phyloP scores from a whole-genome alignment of 2,797 vertebrate genomes.

The Lepidocolaptes lacrymiger region DNA sequence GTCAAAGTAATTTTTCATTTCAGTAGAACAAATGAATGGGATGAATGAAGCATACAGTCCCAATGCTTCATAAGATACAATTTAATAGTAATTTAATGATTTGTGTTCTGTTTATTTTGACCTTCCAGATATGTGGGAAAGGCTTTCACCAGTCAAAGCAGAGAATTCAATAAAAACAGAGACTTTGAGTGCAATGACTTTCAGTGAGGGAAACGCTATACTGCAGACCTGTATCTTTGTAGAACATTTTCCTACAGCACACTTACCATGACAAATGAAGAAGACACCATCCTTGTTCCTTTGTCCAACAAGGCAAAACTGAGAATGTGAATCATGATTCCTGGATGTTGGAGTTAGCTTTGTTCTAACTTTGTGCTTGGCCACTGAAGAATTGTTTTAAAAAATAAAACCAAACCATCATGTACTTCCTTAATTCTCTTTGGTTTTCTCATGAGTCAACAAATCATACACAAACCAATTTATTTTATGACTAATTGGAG shows the following conservation, averaged over 20 bases:
- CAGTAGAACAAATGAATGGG: not conserved
- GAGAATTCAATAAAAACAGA: not conserved
- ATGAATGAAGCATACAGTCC: slow-evolving; percentile 17
- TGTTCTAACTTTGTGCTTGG: not conserved
- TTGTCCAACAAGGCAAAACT: not conserved
- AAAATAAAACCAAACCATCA: not conserved
- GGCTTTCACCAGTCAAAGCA: not conserved
- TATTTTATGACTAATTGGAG: not conserved
- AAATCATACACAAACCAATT: not conserved
- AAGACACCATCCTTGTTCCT: not conserved
- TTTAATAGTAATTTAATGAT: slow-evolving; percentile 19
- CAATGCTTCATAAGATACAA: not conserved
- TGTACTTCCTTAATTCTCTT: not conserved
- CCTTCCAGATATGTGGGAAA: not conserved
- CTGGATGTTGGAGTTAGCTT: not conserved
- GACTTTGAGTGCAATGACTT: not conserved
- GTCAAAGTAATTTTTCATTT: slow-evolving; percentile 47
- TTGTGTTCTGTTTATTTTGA: slow-evolving; percentile 7
- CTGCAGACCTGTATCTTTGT: not conserved
- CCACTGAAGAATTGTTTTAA: not conserved
- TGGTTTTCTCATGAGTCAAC: not conserved
- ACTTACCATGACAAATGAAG: not conserved
- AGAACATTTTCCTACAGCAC: not conserved
- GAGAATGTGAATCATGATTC: not conserved
- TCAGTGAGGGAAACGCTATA: not conserved